phyloP scores from a whole-genome alignment of 2,797 vertebrate genomes.

The Pipistrellus nathusii region DNA sequence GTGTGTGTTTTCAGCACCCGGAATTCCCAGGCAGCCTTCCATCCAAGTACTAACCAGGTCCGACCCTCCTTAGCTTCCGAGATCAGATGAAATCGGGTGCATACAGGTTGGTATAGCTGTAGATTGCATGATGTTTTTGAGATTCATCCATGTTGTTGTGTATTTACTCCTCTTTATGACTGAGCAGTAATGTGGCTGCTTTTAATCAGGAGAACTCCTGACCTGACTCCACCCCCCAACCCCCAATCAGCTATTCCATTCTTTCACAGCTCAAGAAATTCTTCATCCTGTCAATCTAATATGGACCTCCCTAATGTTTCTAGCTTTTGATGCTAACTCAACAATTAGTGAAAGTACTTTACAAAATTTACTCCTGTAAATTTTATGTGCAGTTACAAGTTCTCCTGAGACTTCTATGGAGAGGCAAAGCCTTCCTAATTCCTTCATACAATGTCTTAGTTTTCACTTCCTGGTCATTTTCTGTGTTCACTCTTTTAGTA shows the following conservation, averaged over 20 bases:
- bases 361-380: not conserved
- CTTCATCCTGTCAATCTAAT: not conserved
- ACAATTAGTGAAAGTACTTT: not conserved
- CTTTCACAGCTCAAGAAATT: not conserved
- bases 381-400: not conserved
- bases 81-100: no score
- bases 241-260: not conserved
- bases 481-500: not conserved
- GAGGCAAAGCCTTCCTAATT: not conserved
- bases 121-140: no score
- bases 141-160: no score
- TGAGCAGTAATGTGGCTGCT: not conserved
- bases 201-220: not conserved
- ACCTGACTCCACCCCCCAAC: no score
- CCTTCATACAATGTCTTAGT: not conserved
- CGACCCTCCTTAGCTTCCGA: no score
- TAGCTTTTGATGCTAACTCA: not conserved
- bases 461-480: not conserved
- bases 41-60: no score
- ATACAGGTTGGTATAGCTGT: no score
- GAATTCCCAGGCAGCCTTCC: no score
- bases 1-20: no score
- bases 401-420: slow-evolving; percentile 16
- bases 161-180: no score
- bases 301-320: not conserved